Conservation (phyloP, 2,888 invertebrate genomes). For the Micropterix aruncella region DNA sequence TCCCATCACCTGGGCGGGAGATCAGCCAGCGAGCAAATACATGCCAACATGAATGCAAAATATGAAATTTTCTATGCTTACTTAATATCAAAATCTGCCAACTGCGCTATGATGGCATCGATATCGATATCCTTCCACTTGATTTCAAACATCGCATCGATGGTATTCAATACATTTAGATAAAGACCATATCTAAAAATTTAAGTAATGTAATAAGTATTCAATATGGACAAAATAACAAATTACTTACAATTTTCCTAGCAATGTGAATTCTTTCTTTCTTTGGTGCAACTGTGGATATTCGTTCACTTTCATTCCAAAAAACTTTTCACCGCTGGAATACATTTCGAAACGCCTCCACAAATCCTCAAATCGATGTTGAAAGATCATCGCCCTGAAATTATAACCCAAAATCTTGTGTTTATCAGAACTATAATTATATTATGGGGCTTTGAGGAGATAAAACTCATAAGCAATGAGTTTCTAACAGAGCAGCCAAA, state of each 20-base stretch:
- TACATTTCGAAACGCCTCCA: slow-evolving; percentile 73
- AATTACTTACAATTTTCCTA: slow-evolving; percentile 60
- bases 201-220: not conserved
- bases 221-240: slow-evolving; percentile 23
- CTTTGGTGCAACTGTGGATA: slow-evolving; percentile 68
- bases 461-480: not conserved
- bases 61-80: slow-evolving; percentile 19
- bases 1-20: too few species aligned
- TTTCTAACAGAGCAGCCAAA: not conserved
- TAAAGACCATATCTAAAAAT: slow-evolving; percentile 41
- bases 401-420: slow-evolving; percentile 2
- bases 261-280: slow-evolving; percentile 70
- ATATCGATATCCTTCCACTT: slow-evolving; percentile 76
- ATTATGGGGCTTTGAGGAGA: not conserved
- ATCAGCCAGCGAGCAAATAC: too few species aligned
- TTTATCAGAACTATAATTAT: too few species aligned
- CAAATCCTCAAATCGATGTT: slow-evolving; percentile 70
- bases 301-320: slow-evolving; percentile 70
- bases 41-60: too few species aligned
- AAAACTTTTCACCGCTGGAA: slow-evolving; percentile 70
- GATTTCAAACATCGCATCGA: slow-evolving; percentile 76
- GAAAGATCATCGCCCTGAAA: slow-evolving; percentile 52
- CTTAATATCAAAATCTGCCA: slow-evolving; percentile 73
- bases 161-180: slow-evolving; percentile 70
- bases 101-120: slow-evolving; percentile 62